Evolutionary conservation across 1,140 invertebrate genomes (phyloP).

Genomic region (Asbolus verrucosus): DNA sequence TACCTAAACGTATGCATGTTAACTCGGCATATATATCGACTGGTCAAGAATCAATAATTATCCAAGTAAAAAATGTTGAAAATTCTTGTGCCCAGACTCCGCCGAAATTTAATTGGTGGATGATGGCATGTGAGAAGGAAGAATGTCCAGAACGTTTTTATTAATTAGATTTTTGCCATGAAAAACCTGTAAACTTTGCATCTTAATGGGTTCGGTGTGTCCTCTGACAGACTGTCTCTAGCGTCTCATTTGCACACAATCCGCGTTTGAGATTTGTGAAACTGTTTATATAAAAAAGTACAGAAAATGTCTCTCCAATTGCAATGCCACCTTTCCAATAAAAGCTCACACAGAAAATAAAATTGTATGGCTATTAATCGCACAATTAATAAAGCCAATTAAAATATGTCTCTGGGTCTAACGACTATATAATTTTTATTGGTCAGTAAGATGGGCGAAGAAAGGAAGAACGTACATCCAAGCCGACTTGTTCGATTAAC

Average conservation of each 20-base stretch:
- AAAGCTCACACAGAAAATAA: slow-evolving; percentile 28
- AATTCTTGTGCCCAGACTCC: too few relatives aligned
- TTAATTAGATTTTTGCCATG: slow-evolving; percentile 33
- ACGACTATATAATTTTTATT: slow-evolving; percentile 10
- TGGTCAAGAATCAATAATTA: too few relatives aligned
- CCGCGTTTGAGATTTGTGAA: slow-evolving; percentile 53
- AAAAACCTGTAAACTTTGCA: slow-evolving; percentile 47
- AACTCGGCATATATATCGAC: too few relatives aligned
- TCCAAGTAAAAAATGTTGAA: background rate
- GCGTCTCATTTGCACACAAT: slow-evolving; percentile 57
- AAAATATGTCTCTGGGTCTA: background rate
- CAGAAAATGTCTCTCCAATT: slow-evolving; percentile 47
- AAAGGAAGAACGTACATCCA: background rate
- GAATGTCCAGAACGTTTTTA: slow-evolving; percentile 22
- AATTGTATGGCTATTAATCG: slow-evolving; percentile 7
- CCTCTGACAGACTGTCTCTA: slow-evolving; percentile 54
- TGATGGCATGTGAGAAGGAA: slow-evolving; percentile 8
- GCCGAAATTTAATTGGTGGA: too few relatives aligned
- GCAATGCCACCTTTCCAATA: slow-evolving; percentile 31
- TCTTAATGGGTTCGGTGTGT: slow-evolving; percentile 54
- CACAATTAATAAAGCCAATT: slow-evolving; percentile 29
- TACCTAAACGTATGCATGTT: too few relatives aligned
- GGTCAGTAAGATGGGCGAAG: background rate
- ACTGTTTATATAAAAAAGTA: slow-evolving; percentile 55
- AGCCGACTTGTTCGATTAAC: background rate